phyloP scores from a whole-genome alignment of 1,140 invertebrate genomes.

The Lanistes nyassanus region DNA sequence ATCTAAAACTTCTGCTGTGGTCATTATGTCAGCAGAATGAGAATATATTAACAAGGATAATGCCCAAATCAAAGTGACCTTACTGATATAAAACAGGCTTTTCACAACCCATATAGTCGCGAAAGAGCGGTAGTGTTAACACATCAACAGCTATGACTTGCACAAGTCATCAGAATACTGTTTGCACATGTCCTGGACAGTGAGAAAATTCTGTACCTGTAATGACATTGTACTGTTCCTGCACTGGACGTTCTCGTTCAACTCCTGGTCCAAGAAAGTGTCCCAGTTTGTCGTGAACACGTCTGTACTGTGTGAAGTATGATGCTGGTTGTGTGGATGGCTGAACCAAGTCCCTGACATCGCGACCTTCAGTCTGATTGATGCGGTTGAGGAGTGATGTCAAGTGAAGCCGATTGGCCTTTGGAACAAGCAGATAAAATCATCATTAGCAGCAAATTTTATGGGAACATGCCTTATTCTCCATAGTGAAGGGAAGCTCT shows the following conservation, averaged over 20 bases:
- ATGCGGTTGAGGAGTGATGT: constrained; percentile 44
- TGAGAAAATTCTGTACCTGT: constrained; percentile 41
- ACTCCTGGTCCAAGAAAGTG: constrained; percentile 46
- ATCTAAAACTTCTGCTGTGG: too few species aligned
- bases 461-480: too few species aligned
- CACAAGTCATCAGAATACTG: too few species aligned
- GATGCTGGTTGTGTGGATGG: constrained; percentile 27
- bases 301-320: constrained; percentile 55
- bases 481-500: too few species aligned
- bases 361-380: constrained; percentile 46
- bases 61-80: too few species aligned
- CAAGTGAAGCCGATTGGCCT: constrained; percentile 51
- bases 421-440: constrained; percentile 16
- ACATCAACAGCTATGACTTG: too few species aligned
- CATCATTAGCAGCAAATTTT: neutral
- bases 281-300: constrained; percentile 53
- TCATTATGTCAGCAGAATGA: too few species aligned
- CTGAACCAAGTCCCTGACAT: constrained; percentile 39
- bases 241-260: constrained; percentile 36
- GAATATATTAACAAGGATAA: too few species aligned
- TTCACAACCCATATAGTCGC: too few species aligned
- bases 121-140: too few species aligned
- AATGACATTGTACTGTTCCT: constrained; percentile 49
- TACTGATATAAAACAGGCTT: too few species aligned
- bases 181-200: too few species aligned